Evolutionary conservation across 2,888 invertebrate species (phyloP).

Genomic region (Eupithecia centaureata): DNA sequence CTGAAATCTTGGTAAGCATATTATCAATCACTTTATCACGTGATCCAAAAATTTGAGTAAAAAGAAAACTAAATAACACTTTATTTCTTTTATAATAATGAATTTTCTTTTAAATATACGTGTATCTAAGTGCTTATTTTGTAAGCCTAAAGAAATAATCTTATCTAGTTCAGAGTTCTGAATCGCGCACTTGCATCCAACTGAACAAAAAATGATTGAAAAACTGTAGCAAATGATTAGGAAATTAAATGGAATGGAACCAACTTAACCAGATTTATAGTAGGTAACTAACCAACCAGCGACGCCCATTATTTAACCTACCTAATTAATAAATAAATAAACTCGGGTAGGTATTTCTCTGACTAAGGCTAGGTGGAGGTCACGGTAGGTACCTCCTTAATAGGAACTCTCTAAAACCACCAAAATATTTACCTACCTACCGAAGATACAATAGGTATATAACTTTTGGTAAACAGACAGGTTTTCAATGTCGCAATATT

Average conservation of each 20-base stretch:
- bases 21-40: too few species aligned
- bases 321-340: not conserved
- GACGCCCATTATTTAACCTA: not conserved
- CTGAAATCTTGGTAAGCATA: too few species aligned
- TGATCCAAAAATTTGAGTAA: too few species aligned
- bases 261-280: not conserved
- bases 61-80: too few species aligned
- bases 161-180: too few species aligned
- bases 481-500: slow-evolving; percentile 2
- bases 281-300: not conserved
- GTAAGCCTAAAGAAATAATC: too few species aligned
- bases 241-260: not conserved
- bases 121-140: too few species aligned
- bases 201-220: not conserved
- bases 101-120: too few species aligned
- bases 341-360: not conserved
- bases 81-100: too few species aligned
- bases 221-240: slow-evolving; percentile 3
- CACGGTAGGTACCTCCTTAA: not conserved
- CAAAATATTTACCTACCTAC: slow-evolving; percentile 2
- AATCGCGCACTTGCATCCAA: not conserved
- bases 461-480: not conserved
- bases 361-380: not conserved
- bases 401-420: not conserved
- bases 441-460: not conserved